Percentiles rank a stretch among this genome's conserved stretches.
phyloP scores from a whole-genome alignment of 2,797 vertebrate genomes.

The Hoplostethus atlanticus region DNA sequence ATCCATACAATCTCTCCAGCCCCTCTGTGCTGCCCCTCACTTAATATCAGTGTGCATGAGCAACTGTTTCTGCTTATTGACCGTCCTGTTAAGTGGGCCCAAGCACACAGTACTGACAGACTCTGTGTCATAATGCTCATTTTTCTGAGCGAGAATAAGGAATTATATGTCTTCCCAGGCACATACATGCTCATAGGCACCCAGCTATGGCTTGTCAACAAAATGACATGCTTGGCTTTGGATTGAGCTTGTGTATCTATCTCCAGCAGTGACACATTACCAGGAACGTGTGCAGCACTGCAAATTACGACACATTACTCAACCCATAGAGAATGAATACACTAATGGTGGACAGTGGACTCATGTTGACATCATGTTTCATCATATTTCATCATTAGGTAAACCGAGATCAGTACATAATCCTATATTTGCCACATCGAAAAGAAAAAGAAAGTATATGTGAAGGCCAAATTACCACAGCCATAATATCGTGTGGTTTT shows the following conservation, averaged over 20 bases:
- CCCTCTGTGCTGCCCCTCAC: neutral
- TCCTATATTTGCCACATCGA: neutral
- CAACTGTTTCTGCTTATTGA: constrained; percentile 10
- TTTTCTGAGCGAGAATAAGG: constrained; percentile 47
- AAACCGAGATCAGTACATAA: no score
- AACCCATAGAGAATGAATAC: constrained; percentile 17
- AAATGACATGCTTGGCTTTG: constrained; percentile 65
- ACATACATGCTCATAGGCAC: constrained; percentile 41
- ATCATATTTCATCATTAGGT: constrained; percentile 16
- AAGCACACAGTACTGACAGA: constrained; percentile 39
- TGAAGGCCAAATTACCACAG: no score
- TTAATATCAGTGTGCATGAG: constrained; percentile 9
- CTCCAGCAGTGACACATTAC: constrained; percentile 59
- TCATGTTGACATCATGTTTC: constrained; percentile 8
- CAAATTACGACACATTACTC: constrained; percentile 42
- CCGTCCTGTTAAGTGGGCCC: constrained; percentile 35
- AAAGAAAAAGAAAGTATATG: neutral
- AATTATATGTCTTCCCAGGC: constrained; percentile 48
- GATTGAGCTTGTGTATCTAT: constrained; percentile 55
- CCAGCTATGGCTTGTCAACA: constrained; percentile 68
- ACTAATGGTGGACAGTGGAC: constrained; percentile 22
- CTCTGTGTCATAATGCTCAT: constrained; percentile 41
- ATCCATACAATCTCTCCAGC: neutral
- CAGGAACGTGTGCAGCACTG: constrained; percentile 51
- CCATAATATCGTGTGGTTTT: no score